A percentile compares a stretch with the other conserved stretches of the same genome.
phyloP scores from a whole-genome alignment of 1,140 invertebrate species.

The Pseudomyrmex pallidus region DNA sequence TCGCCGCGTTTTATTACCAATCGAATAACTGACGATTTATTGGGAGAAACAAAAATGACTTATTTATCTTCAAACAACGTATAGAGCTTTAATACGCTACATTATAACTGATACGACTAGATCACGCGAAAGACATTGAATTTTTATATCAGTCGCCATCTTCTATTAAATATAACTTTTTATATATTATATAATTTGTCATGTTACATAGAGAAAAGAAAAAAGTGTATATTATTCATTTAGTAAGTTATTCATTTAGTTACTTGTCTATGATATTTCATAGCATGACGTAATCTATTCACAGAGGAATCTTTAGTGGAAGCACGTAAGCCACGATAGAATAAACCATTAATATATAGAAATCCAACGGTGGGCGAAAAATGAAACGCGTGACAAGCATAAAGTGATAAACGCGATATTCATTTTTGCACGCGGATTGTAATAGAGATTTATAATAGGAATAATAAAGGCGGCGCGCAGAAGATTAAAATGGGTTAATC shows the following conservation, averaged over 20 bases:
- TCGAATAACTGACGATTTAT: background rate
- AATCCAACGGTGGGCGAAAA: conserved; percentile 10
- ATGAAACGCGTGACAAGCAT: conserved; percentile 29
- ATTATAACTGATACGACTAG: conserved; percentile 17
- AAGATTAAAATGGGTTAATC: conserved; percentile 54
- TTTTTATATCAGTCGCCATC: background rate
- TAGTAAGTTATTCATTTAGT: conserved; percentile 11
- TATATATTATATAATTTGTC: background rate
- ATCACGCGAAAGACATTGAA: background rate
- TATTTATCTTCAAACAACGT: conserved; percentile 3
- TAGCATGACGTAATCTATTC: background rate
- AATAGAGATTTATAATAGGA: conserved; percentile 52
- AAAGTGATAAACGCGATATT: conserved; percentile 36
- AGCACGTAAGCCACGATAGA: background rate
- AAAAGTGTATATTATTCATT: background rate
- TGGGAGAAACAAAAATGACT: background rate
- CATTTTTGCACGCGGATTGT: conserved; percentile 30
- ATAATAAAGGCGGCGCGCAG: conserved; percentile 43
- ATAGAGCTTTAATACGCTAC: background rate
- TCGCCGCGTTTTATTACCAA: background rate
- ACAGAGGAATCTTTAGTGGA: background rate
- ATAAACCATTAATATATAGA: conserved; percentile 39
- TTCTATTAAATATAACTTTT: no score
- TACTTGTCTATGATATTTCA: background rate
- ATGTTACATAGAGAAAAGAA: background rate